phyloP scores from a whole-genome alignment of 2,113 vertebrate genomes.

The Sterrhoptilus dennistouni region DNA sequence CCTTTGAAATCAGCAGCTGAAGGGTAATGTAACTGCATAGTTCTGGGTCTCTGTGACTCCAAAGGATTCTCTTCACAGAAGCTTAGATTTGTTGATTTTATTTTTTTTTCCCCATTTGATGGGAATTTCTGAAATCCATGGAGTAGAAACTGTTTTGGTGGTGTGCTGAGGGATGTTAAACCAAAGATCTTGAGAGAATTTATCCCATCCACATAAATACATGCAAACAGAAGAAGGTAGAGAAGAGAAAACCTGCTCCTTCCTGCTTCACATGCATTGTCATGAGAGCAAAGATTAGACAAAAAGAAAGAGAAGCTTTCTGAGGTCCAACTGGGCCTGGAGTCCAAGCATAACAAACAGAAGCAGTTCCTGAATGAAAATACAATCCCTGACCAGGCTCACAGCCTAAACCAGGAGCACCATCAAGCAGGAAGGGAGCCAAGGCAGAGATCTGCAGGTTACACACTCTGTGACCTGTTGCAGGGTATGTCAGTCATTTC shows the following conservation, averaged over 20 bases:
- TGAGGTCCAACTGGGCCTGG: not conserved
- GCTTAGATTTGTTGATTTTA: not conserved
- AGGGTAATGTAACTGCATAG: not conserved
- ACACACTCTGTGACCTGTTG: not conserved
- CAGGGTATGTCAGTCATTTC: not conserved
- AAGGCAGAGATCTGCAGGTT: not conserved
- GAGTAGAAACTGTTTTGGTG: not conserved
- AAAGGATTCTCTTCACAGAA: not conserved
- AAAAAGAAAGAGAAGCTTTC: not conserved
- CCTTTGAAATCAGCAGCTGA: not conserved
- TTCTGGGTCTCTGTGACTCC: not conserved
- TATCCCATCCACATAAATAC: not conserved
- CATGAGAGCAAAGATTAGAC: not conserved
- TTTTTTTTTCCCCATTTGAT: not conserved
- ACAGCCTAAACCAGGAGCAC: not conserved
- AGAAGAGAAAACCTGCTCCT: not conserved
- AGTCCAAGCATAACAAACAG: not conserved
- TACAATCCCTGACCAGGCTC: not conserved
- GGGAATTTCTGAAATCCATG: not conserved
- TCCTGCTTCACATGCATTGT: not conserved
- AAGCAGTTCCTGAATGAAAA: not conserved
- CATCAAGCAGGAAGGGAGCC: accelerated
- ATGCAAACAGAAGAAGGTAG: not conserved
- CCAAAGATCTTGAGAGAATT: not conserved
- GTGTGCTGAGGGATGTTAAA: not conserved